These are phyloP conservation scores for Notolepis coatsorum DNA, from an alignment of 2,797 vertebrate species.

Conservation along the genomic window DNA sequence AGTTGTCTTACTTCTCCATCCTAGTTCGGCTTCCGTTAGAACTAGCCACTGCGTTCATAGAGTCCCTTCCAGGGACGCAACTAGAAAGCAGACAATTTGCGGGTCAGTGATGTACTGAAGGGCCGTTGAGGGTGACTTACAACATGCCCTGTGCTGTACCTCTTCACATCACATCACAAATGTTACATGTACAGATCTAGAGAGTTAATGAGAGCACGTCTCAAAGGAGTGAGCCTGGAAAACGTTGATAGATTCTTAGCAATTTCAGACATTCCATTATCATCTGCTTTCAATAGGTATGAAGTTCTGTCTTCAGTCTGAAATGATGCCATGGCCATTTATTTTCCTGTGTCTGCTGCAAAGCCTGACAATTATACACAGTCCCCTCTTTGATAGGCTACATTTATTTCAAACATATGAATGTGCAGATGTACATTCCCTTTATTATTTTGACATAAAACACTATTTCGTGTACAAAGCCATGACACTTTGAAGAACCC, in stretches of 20 bases:
- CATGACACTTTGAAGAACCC: neutral
- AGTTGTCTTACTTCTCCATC: too few species aligned
- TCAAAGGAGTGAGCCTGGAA: conserved; percentile 18
- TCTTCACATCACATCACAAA: neutral
- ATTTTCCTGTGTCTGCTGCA: conserved; percentile 54
- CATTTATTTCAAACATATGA: conserved; percentile 59
- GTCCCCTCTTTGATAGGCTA: conserved; percentile 50
- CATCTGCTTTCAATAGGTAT: conserved; percentile 74
- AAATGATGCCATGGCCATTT: conserved; percentile 51
- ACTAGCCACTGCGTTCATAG: too few species aligned
- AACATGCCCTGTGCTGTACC: neutral
- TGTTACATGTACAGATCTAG: neutral
- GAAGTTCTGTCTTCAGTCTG: conserved; percentile 65
- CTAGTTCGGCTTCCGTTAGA: too few species aligned
- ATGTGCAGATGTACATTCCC: conserved; percentile 48
- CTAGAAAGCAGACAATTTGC: too few species aligned
- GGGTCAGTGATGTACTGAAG: neutral
- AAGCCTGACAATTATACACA: conserved; percentile 68
- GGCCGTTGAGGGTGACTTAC: neutral
- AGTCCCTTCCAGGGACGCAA: too few species aligned
- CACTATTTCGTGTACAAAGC: conserved; percentile 35
- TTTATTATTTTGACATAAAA: conserved; percentile 59
- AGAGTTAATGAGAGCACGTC: conserved; percentile 1
- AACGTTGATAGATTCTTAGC: conserved; percentile 50
- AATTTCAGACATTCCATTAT: conserved; percentile 59